These are phyloP conservation scores for Plectropomus leopardus DNA, from an alignment of 2,113 vertebrate genomes.

Conservation along the genomic window DNA sequence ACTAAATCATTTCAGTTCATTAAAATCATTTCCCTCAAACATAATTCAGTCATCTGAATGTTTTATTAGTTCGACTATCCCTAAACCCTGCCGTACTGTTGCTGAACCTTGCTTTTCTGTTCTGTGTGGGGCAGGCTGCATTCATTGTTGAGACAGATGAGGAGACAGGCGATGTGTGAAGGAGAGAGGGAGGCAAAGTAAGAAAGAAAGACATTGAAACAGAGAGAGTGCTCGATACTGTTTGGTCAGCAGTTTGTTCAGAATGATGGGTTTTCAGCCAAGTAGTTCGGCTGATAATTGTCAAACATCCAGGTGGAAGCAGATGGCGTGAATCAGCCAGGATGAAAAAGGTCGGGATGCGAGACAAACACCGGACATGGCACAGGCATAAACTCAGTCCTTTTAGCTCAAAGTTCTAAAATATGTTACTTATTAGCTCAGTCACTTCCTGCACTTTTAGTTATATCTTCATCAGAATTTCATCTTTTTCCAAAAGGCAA, in stretches of 20 bases:
- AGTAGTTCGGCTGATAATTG: conserved; percentile 39
- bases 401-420: background rate
- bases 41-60: conserved; percentile 11
- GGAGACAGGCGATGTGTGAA: conserved; percentile 38
- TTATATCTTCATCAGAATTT: conserved; percentile 2
- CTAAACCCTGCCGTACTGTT: background rate
- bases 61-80: background rate
- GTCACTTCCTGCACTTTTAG: background rate
- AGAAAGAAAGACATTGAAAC: background rate
- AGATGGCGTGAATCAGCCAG: conserved; percentile 23
- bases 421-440: background rate
- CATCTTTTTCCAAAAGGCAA: background rate
- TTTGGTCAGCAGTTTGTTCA: conserved; percentile 48
- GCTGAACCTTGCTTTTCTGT: background rate
- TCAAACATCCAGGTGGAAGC: conserved; percentile 36
- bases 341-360: conserved; percentile 20
- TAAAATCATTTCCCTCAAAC: background rate
- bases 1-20: too few species aligned
- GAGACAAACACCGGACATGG: conserved; percentile 9
- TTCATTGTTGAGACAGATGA: conserved; percentile 30
- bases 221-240: conserved; percentile 28
- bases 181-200: background rate
- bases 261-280: conserved; percentile 38
- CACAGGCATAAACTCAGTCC: background rate
- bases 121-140: background rate